A percentile compares a stretch with the other conserved stretches of the same genome.
Conservation (phyloP, 2,113 vertebrate species). For the Bufo bufo region DNA sequence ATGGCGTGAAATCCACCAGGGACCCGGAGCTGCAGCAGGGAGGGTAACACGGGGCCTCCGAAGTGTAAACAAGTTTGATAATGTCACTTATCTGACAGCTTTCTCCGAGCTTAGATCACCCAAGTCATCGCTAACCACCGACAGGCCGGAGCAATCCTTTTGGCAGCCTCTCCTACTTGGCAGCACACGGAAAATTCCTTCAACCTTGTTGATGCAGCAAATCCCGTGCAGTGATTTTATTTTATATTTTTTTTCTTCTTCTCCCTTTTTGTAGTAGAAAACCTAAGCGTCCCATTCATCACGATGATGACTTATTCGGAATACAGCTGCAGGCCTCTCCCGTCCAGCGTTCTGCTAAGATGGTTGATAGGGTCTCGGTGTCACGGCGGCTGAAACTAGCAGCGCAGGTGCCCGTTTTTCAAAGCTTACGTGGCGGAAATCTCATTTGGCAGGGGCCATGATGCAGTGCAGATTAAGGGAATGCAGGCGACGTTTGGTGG, state of each 20-base stretch:
- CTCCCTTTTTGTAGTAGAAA: constrained; percentile 9
- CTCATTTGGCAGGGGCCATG: constrained; percentile 44
- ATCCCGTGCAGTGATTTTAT: not conserved
- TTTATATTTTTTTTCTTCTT: not conserved
- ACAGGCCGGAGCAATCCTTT: constrained; percentile 11
- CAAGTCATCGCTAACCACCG: constrained; percentile 42
- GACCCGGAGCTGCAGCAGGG: not conserved
- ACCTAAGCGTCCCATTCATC: constrained; percentile 41
- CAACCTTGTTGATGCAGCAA: constrained; percentile 53
- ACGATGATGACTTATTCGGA: constrained; percentile 45
- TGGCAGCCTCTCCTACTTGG: constrained; percentile 31
- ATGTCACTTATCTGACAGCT: constrained; percentile 49
- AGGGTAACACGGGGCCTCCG: constrained; percentile 8
- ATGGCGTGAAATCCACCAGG: constrained; percentile 4
- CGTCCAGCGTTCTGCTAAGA: constrained; percentile 29
- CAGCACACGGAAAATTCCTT: constrained; percentile 14
- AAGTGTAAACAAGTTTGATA: constrained; percentile 49
- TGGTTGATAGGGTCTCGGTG: constrained; percentile 43
- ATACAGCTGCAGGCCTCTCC: constrained; percentile 4
- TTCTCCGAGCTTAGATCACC: constrained; percentile 26
- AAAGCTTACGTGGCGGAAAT: constrained; percentile 39
- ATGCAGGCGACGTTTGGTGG: constrained; percentile 39
- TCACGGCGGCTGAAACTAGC: constrained; percentile 19
- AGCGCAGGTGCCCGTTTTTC: constrained; percentile 20
- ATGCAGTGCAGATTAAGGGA: constrained; percentile 51